Evolutionary conservation across 2,888 invertebrate genomes (phyloP).

Genomic region (Bellardia pandia): DNA sequence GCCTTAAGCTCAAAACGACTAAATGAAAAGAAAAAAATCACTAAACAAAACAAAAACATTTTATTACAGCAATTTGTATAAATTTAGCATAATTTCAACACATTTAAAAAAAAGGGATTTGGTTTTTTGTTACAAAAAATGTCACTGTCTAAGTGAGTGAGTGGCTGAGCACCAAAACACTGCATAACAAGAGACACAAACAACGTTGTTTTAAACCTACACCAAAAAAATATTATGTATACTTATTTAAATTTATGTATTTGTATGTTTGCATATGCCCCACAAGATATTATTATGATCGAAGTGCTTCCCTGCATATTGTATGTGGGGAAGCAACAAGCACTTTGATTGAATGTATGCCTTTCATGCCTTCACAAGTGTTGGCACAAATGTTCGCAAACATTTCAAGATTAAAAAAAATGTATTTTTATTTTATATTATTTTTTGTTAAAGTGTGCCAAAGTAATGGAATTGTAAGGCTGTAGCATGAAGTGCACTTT

Average conservation of each 20-base stretch:
- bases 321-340: neutral
- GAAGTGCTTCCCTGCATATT: conserved; percentile 27
- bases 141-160: conserved; percentile 15
- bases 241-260: conserved; percentile 34
- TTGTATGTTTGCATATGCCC: conserved; percentile 24
- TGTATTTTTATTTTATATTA: no score
- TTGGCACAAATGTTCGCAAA: no score
- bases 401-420: no score
- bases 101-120: conserved; percentile 34
- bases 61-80: conserved; percentile 60
- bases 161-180: neutral
- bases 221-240: neutral
- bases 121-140: conserved; percentile 17
- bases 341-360: neutral
- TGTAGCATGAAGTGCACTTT: no score
- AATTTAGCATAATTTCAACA: conserved; percentile 59
- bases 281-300: conserved; percentile 34
- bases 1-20: conserved; percentile 45
- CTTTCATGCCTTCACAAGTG: neutral
- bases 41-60: conserved; percentile 12
- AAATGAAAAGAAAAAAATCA: conserved; percentile 3
- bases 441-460: no score
- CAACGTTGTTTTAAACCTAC: neutral
- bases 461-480: no score
- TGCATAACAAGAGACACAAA: neutral